Evolutionary conservation across 2,888 invertebrate genomes (phyloP).

Genomic region (Brachyptera putata): DNA sequence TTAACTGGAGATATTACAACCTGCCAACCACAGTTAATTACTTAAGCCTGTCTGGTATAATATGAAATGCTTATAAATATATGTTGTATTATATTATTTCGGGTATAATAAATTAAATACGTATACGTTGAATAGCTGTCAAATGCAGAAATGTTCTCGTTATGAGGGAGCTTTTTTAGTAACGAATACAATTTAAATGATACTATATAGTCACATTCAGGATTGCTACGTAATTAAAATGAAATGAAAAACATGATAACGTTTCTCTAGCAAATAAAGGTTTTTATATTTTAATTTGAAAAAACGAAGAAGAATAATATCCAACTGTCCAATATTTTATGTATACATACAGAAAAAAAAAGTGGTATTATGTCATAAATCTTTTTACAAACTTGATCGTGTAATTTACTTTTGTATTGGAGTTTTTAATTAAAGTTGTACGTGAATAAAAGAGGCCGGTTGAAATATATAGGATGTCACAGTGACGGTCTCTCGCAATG

Average conservation of each 20-base stretch:
- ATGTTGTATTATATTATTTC: conserved; percentile 18
- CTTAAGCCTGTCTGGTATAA: neutral
- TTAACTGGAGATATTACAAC: conserved; percentile 13
- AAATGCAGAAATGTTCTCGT: conserved; percentile 28
- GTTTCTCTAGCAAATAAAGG: conserved; percentile 17
- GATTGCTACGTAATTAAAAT: conserved; percentile 18
- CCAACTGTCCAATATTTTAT: neutral
- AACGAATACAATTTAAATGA: conserved; percentile 21
- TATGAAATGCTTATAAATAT: neutral
- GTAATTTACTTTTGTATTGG: neutral
- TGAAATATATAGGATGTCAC: neutral
- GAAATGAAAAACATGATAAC: conserved; percentile 20
- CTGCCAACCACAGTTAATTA: conserved; percentile 19
- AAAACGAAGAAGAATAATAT: neutral
- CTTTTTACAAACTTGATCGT: neutral
- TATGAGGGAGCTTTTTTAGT: conserved; percentile 20
- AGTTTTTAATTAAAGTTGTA: neutral
- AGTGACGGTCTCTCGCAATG: neutral
- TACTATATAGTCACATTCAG: conserved; percentile 21
- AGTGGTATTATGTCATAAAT: neutral
- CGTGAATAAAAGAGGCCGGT: neutral
- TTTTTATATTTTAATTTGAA: conserved; percentile 7
- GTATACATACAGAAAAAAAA: neutral
- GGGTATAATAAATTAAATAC: conserved; percentile 29
- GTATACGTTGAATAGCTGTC: conserved; percentile 32